A percentile compares a stretch with the other conserved stretches of the same genome.
Evolutionary conservation across 2,113 vertebrate species (phyloP).

Genomic region (Forbesichthys agassizii): DNA sequence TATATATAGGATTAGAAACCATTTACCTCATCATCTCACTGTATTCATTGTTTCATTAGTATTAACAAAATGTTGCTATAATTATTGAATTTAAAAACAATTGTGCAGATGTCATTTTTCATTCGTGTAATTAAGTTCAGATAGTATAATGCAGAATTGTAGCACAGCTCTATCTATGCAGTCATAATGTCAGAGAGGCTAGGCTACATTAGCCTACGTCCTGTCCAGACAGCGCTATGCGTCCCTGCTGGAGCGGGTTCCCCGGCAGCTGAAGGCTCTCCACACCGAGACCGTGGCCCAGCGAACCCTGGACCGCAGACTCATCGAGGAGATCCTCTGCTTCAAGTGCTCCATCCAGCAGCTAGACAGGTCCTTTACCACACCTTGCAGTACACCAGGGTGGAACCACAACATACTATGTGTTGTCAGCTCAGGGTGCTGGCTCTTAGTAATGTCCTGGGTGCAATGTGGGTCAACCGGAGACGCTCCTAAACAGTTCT

Average conservation of each 20-base stretch:
- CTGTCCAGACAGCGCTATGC: conserved; percentile 82
- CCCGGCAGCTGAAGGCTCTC: conserved; percentile 79
- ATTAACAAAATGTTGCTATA: too few species aligned
- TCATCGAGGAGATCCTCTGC: conserved; percentile 80
- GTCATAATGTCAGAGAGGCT: neutral
- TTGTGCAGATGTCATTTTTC: too few species aligned
- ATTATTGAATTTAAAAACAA: too few species aligned
- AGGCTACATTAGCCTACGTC: neutral
- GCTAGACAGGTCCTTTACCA: conserved; percentile 57
- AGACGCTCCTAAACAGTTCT: neutral
- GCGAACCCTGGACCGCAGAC: conserved; percentile 77
- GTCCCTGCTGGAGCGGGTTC: conserved; percentile 80
- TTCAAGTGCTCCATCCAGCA: conserved; percentile 81
- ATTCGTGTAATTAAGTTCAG: too few species aligned
- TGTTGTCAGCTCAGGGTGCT: too few species aligned
- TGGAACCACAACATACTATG: too few species aligned
- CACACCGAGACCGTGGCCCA: conserved; percentile 83
- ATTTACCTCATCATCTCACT: too few species aligned
- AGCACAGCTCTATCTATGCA: neutral
- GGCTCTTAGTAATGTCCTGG: neutral
- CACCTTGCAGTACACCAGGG: neutral
- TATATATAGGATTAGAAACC: too few species aligned
- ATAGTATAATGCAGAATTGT: neutral
- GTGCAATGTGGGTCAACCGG: neutral
- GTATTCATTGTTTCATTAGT: too few species aligned